Evolutionary conservation across 2,797 vertebrate species (phyloP).

Genomic region (Notolabrus celidotus): DNA sequence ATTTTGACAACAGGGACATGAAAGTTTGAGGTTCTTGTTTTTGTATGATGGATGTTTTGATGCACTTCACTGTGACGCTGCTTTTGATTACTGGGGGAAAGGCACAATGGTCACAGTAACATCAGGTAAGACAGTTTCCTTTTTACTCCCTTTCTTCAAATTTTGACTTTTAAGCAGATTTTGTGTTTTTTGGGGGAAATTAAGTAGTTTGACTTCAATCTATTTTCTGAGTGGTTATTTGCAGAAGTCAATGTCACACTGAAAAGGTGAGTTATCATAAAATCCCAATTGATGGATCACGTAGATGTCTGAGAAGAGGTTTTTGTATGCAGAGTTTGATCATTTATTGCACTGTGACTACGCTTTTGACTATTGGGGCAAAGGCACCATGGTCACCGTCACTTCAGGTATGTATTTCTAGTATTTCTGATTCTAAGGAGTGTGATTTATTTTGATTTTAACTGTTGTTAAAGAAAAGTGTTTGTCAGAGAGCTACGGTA

Average conservation of each 20-base stretch:
- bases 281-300: background rate
- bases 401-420: conserved; percentile 71
- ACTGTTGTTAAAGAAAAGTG: too few species aligned
- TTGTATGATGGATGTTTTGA: background rate
- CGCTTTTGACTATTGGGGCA: conserved; percentile 62
- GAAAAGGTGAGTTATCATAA: background rate
- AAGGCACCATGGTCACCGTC: conserved; percentile 62
- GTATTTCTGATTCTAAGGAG: background rate
- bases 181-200: background rate
- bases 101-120: conserved; percentile 75
- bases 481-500: too few species aligned
- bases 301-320: conserved; percentile 16
- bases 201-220: background rate
- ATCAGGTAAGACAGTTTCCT: conserved; percentile 63
- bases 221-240: background rate
- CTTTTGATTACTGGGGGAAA: conserved; percentile 81
- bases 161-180: background rate
- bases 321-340: conserved; percentile 39
- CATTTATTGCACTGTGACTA: conserved; percentile 51
- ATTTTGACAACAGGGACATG: background rate
- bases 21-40: background rate
- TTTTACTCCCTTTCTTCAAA: background rate
- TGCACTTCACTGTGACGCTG: conserved; percentile 45
- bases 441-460: too few species aligned
- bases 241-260: background rate